Evolutionary conservation across 2,888 invertebrate species (phyloP), one percentile per base, ranked within the genome.

Genomic region (Fabriciana adippe): DNA sequence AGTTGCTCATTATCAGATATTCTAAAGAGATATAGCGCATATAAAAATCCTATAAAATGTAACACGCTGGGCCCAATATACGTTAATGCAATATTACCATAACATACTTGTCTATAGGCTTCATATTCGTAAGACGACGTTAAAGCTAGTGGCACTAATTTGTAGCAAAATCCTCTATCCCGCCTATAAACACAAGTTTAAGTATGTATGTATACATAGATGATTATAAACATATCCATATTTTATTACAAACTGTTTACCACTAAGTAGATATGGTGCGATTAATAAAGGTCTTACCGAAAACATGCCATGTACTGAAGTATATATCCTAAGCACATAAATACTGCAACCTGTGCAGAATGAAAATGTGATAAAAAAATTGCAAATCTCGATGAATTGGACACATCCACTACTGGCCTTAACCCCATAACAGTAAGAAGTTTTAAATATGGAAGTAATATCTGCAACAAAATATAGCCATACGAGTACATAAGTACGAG

Each of bases 231-330:
- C 18, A 18, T 18, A 18, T 18, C 18, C 2, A 1, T 18, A 18
- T 18, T 18, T 18, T 18, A 18, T 14, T 48, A 48, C 13, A 31
- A 16, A 41, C 26, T 16, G 13, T 16, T n/a, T 26, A n/a, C 11
- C 48, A 31, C 31, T 31, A 16, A 13, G 26, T 2, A 48, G 11
- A 48, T 59, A 1, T 31, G 15, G 8, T 11, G 35, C 35, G 35
- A 11, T 41, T 35, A 6, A 54, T 56, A 61, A 18, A 45, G 16
- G 31, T 53, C 75, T 83, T 83, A 95, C 95, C 96, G 94, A 82
- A 95, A 97, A 81, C 96, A 96, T 65, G 96, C 94, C 93, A 96
- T 94, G 79, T 95, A 97, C 80, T 97, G 97, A 21, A 97, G 87
- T 64, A 96, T 85, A 79, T 97, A 97, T 75, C 97, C 97, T 69